Conservation (phyloP, 1,140 invertebrate genomes). For the Samia ricini region DNA sequence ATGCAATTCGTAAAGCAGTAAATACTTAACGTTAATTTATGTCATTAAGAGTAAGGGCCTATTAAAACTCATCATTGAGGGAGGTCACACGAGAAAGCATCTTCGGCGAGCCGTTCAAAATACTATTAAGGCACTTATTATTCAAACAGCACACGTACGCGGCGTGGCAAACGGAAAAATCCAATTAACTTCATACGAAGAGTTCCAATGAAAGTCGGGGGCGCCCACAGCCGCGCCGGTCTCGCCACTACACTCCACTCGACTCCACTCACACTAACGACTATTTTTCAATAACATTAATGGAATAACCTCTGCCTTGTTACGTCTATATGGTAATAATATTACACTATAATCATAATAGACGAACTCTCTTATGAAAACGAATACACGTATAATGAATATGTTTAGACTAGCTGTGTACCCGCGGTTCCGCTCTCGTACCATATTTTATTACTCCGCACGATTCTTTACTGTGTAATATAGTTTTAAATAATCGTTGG, state of each 20-base stretch:
- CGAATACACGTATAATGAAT: not conserved
- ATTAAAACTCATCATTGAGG: not conserved
- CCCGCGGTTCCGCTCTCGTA: too few species aligned
- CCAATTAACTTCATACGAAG: constrained; percentile 67
- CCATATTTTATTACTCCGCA: too few species aligned
- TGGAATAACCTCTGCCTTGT: constrained; percentile 42
- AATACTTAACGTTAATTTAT: not conserved
- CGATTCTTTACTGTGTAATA: too few species aligned
- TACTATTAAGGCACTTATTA: constrained; percentile 61
- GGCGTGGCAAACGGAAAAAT: constrained; percentile 64
- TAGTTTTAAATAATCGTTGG: too few species aligned
- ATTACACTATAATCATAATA: constrained; percentile 17
- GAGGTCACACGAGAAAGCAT: not conserved
- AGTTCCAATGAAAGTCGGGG: constrained; percentile 34
- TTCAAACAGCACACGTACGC: constrained; percentile 54
- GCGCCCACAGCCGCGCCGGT: constrained; percentile 4
- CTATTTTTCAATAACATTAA: constrained; percentile 58
- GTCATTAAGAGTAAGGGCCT: not conserved
- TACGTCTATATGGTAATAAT: constrained; percentile 24
- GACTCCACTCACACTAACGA: constrained; percentile 46
- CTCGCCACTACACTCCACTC: constrained; percentile 15
- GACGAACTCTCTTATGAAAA: not conserved
- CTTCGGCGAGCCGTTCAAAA: constrained; percentile 31
- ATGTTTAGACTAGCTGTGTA: too few species aligned
- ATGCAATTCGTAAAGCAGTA: too few species aligned